phyloP scores from a whole-genome alignment of 53 echinoderm and acorn worm species.

The Luidia sarsii region DNA sequence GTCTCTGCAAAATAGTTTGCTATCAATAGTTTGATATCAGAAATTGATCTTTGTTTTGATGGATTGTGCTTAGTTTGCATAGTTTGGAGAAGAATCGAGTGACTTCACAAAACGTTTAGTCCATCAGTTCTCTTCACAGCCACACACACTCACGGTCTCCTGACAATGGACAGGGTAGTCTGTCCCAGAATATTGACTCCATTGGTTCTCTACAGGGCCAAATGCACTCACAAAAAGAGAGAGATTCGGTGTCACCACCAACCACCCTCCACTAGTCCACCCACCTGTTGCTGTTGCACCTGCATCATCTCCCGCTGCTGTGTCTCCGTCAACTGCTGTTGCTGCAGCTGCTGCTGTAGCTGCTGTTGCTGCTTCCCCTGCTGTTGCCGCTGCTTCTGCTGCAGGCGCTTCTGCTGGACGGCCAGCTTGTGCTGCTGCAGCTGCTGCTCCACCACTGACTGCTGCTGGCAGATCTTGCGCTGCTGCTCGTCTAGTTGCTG shows the following conservation, averaged over 20 bases:
- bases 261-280: too few relatives aligned
- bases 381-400: constrained; percentile 38
- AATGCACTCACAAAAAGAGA: neutral
- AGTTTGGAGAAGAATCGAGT: too few relatives aligned
- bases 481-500: constrained; percentile 83
- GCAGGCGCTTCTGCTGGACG: constrained; percentile 53
- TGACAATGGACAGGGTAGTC: too few relatives aligned
- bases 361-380: constrained; percentile 37
- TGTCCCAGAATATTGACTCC: neutral
- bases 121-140: too few relatives aligned
- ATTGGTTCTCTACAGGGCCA: neutral
- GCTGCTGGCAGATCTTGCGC: constrained; percentile 75
- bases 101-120: too few relatives aligned
- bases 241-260: too few relatives aligned
- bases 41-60: too few relatives aligned
- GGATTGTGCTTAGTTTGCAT: too few relatives aligned
- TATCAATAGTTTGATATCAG: too few relatives aligned
- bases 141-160: too few relatives aligned
- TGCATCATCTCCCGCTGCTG: constrained; percentile 48
- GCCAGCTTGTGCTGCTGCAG: constrained; percentile 64
- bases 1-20: too few relatives aligned
- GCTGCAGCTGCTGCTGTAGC: constrained; percentile 46
- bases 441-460: constrained; percentile 79
- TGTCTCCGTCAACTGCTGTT: constrained; percentile 33
- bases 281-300: constrained; percentile 41